A percentile compares a stretch with the other conserved stretches of the same genome.
Conservation (phyloP, 2,113 vertebrate species). For the Cochlearius cochlearius region DNA sequence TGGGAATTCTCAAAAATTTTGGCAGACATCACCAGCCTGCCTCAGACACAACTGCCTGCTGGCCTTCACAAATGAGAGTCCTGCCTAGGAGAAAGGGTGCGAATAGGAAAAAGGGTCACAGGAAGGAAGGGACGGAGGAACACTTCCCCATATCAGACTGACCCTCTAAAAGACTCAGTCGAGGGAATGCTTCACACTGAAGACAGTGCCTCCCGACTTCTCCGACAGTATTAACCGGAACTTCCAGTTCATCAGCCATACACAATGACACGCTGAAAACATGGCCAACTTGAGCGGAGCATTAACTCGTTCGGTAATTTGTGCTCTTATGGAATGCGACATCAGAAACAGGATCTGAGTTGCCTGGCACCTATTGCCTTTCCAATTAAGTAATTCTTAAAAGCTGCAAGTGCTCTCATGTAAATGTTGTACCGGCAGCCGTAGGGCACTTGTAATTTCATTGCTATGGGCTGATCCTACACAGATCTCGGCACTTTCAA, state of each 20-base stretch:
- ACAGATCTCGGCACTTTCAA: not conserved
- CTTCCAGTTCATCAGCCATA: slow-evolving; percentile 15
- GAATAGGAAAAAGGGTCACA: not conserved
- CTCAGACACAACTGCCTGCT: not conserved
- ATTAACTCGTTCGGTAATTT: not conserved
- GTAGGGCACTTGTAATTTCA: not conserved
- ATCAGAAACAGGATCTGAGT: not conserved
- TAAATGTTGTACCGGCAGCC: not conserved
- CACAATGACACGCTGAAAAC: not conserved
- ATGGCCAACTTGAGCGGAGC: not conserved
- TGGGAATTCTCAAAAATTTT: not conserved
- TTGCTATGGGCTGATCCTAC: not conserved
- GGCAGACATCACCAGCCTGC: not conserved
- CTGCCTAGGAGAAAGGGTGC: not conserved
- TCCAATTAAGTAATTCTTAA: not conserved
- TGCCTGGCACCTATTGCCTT: not conserved
- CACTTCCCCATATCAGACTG: not conserved
- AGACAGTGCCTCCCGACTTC: not conserved
- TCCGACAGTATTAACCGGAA: slow-evolving; percentile 4
- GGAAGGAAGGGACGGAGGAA: not conserved
- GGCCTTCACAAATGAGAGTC: not conserved
- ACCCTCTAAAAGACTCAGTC: not conserved
- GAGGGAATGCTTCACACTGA: not conserved
- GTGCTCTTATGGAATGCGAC: slow-evolving; percentile 18
- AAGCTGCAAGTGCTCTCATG: not conserved